Conservation (phyloP, 2,888 invertebrate species). For the Ophion costatus region DNA sequence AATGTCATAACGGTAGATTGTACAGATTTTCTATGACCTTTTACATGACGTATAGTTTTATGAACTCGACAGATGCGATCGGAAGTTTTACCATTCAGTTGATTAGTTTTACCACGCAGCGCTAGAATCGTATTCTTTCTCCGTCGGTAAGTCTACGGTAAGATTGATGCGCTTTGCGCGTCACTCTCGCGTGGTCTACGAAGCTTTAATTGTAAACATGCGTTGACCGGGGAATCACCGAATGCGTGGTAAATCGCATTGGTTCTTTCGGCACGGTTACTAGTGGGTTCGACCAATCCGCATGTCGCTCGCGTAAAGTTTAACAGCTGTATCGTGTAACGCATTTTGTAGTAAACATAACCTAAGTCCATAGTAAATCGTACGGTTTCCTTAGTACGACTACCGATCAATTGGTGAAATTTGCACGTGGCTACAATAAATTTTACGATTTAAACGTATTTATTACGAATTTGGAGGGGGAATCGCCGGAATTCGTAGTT, state of each 20-base stretch:
- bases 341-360: too few relatives aligned
- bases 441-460: conserved; percentile 11
- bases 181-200: conserved; percentile 19
- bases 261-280: too few relatives aligned
- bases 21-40: conserved; percentile 1
- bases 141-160: conserved; percentile 28
- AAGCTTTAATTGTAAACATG: conserved; percentile 21
- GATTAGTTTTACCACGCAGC: conserved; percentile 9
- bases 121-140: conserved; percentile 5
- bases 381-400: too few relatives aligned
- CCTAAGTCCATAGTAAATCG: too few relatives aligned
- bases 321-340: too few relatives aligned
- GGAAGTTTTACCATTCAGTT: conserved; percentile 21
- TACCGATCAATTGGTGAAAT: too few relatives aligned
- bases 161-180: conserved; percentile 14
- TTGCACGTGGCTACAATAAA: conserved; percentile 11
- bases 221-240: conserved; percentile 23
- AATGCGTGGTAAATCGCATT: conserved; percentile 8
- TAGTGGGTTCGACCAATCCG: too few relatives aligned
- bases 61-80: conserved; percentile 14
- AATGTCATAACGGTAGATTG: conserved; percentile 8
- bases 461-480: conserved; percentile 14
- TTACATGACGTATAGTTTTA: conserved; percentile 18
- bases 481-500: conserved; percentile 3
- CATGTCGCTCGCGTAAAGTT: too few relatives aligned